phyloP scores from a whole-genome alignment of 2,797 vertebrate genomes.

The Pangasius macronema region DNA sequence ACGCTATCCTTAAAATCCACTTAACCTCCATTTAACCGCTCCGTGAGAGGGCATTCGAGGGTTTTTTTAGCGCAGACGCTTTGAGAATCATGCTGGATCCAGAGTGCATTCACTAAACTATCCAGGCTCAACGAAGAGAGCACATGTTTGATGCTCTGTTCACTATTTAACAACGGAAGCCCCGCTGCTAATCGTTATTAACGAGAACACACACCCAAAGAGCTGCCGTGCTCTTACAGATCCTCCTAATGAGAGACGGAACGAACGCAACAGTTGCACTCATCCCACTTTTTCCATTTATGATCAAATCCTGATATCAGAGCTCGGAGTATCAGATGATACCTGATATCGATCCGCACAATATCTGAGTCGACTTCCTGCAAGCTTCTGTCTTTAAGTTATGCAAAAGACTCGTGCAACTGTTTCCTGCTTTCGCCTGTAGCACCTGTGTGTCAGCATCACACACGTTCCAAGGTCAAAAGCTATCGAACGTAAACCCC shows the following conservation, averaged over 20 bases:
- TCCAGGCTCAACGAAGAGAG: neutral
- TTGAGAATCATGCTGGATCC: constrained; percentile 31
- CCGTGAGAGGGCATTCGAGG: constrained; percentile 44
- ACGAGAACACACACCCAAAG: no score
- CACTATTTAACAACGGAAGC: neutral
- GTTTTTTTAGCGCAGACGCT: constrained; percentile 19
- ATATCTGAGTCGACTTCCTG: neutral
- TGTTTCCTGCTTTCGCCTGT: neutral
- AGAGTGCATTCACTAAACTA: neutral
- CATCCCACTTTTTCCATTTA: neutral
- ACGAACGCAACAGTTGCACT: neutral
- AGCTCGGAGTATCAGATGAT: neutral
- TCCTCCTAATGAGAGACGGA: neutral
- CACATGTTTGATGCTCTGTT: neutral
- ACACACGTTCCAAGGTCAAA: no score
- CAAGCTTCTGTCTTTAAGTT: neutral
- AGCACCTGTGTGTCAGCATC: neutral
- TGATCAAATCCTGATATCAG: neutral
- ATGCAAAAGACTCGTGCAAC: neutral
- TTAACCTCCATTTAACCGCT: constrained; percentile 73
- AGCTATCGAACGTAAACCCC: neutral
- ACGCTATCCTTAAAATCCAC: constrained; percentile 70
- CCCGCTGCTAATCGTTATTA: neutral
- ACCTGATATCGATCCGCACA: no score
- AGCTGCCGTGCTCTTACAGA: no score